A percentile compares a stretch with the other conserved stretches of the same genome.
These are phyloP conservation scores for Tromatobia lineatoria DNA, from an alignment of 2,888 invertebrate species.

Conservation along the genomic window DNA sequence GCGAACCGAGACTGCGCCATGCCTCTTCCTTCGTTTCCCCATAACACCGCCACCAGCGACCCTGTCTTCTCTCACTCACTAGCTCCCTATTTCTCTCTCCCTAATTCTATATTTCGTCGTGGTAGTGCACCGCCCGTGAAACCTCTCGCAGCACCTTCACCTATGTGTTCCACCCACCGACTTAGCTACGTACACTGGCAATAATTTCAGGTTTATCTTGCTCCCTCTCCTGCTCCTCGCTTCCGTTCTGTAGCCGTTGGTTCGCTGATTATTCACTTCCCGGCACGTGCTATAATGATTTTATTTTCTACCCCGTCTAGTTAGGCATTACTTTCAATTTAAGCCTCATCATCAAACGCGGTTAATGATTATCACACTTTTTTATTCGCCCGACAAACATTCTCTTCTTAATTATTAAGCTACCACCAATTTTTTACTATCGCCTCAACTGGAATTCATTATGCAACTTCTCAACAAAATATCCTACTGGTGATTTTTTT, in stretches of 20 bases:
- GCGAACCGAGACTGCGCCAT: constrained; percentile 81
- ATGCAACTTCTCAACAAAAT: background rate
- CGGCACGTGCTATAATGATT: constrained; percentile 11
- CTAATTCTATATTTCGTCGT: constrained; percentile 30
- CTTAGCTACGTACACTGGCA: constrained; percentile 72
- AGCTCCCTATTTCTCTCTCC: background rate
- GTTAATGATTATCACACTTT: background rate
- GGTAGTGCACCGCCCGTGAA: constrained; percentile 59
- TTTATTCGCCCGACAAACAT: background rate
- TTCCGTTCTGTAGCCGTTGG: constrained; percentile 25
- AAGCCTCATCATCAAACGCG: background rate
- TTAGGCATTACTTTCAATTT: constrained; percentile 7
- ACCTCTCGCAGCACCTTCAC: constrained; percentile 53
- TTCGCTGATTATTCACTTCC: constrained; percentile 46
- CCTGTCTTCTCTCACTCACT: constrained; percentile 43
- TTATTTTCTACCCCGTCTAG: background rate
- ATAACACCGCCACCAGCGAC: constrained; percentile 76
- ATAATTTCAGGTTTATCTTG: constrained; percentile 76
- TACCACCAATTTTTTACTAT: background rate
- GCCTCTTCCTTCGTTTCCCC: constrained; percentile 69
- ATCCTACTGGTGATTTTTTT: background rate
- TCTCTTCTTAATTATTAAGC: background rate
- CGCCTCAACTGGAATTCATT: background rate
- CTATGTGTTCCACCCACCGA: constrained; percentile 62
- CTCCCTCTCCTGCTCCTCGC: constrained; percentile 35